Evolutionary conservation across 2,113 vertebrate genomes (phyloP).

Genomic region (Corapipo altera): DNA sequence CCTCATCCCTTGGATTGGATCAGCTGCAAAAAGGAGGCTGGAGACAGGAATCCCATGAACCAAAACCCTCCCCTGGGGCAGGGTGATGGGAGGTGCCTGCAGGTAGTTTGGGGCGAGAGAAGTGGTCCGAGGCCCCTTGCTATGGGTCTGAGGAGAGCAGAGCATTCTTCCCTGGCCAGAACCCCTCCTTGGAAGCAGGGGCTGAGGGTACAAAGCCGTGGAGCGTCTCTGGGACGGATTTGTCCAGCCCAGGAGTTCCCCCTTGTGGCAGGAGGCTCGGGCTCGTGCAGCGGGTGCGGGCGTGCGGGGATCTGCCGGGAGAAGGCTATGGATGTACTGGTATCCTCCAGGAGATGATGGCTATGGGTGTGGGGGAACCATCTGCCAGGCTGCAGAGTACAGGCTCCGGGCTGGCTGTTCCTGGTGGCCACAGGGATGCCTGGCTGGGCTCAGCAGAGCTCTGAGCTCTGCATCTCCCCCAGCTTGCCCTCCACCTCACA

Average conservation of each 20-base stretch:
- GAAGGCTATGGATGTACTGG: not conserved
- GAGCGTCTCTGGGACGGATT: not conserved
- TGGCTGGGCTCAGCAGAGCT: not conserved
- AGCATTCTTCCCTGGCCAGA: not conserved
- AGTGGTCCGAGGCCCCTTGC: not conserved
- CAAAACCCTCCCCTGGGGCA: not conserved
- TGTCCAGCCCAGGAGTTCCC: slow-evolving; percentile 67
- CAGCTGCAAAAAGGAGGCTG: not conserved
- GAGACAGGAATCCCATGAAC: rapidly evolving
- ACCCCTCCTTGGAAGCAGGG: rapidly evolving
- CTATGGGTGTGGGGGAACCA: not conserved
- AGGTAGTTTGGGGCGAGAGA: not conserved
- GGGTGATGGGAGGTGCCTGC: not conserved
- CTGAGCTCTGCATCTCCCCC: not conserved
- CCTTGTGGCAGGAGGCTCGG: slow-evolving; percentile 56
- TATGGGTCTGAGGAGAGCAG: not conserved
- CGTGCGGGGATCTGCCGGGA: not conserved
- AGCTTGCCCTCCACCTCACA: rapidly evolving
- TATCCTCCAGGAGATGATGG: rapidly evolving
- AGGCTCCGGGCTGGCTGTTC: rapidly evolving
- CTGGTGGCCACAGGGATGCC: rapidly evolving
- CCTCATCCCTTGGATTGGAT: not conserved
- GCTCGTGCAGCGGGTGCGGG: not conserved
- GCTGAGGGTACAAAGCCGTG: not conserved
- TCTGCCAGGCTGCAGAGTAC: rapidly evolving